Evolutionary conservation across 2,888 invertebrate species (phyloP).

Genomic region (Archips crataeganus): DNA sequence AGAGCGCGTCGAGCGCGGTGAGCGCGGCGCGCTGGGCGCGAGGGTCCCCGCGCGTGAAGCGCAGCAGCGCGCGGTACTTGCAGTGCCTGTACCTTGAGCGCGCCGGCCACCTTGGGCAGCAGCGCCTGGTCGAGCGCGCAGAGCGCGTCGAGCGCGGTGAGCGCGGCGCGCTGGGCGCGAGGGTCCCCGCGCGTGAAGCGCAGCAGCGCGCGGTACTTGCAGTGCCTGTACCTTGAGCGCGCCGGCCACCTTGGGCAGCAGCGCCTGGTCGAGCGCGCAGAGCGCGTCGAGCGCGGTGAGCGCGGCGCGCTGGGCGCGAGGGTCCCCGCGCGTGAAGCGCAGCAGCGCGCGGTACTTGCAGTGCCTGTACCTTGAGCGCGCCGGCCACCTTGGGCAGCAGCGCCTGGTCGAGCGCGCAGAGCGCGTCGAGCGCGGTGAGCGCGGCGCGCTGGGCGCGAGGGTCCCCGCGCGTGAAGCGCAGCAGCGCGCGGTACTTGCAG

Average conservation of each 20-base stretch:
- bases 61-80: slow-evolving; percentile 73
- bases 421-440: too few species aligned
- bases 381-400: too few species aligned
- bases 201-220: too few species aligned
- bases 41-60: slow-evolving; percentile 94
- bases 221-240: slow-evolving; percentile 89
- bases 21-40: slow-evolving; percentile 97
- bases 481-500: slow-evolving; percentile 77
- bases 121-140: slow-evolving; percentile 87
- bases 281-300: slow-evolving; percentile 98
- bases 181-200: too few species aligned
- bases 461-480: too few species aligned
- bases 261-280: slow-evolving; percentile 94
- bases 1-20: slow-evolving; percentile 93
- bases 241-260: slow-evolving; percentile 94
- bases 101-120: slow-evolving; percentile 56
- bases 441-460: slow-evolving; percentile 51
- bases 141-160: too few species aligned
- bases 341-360: slow-evolving; percentile 91
- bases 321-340: slow-evolving; percentile 92
- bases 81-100: too few species aligned
- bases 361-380: too few species aligned
- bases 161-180: too few species aligned
- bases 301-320: slow-evolving; percentile 95
- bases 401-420: too few species aligned